phyloP scores from a whole-genome alignment of 2,113 vertebrate species.

The Grammatotria lemairii region DNA sequence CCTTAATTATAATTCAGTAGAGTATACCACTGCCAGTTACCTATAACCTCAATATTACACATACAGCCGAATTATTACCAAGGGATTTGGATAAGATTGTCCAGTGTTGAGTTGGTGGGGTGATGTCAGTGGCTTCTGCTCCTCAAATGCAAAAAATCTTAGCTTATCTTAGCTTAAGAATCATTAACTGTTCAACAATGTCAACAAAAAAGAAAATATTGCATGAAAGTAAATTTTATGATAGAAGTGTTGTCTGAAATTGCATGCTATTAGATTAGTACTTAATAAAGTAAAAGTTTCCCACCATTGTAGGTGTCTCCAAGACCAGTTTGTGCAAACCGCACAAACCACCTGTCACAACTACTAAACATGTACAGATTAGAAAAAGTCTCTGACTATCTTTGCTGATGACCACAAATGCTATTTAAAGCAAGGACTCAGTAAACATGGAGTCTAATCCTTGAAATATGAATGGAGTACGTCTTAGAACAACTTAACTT shows the following conservation, averaged over 20 bases:
- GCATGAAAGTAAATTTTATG: not conserved
- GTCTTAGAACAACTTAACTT: not conserved
- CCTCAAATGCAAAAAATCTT: not conserved
- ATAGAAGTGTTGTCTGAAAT: not conserved
- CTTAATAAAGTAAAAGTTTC: not conserved
- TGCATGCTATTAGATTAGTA: not conserved
- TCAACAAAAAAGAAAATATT: not conserved
- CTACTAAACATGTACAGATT: not conserved
- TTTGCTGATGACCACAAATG: not conserved
- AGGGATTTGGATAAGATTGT: not conserved
- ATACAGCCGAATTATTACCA: not conserved
- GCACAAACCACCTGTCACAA: not conserved
- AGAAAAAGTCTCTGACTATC: not conserved
- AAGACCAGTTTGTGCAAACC: not conserved
- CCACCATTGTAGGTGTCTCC: not conserved
- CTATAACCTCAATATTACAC: not conserved
- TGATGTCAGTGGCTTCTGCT: not conserved
- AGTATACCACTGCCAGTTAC: not conserved
- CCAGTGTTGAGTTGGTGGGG: not conserved
- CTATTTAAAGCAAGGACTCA: not conserved
- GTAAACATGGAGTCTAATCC: not conserved
- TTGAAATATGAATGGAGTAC: not conserved
- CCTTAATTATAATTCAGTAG: not conserved
- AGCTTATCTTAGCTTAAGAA: not conserved
- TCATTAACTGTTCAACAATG: not conserved